phyloP scores from a whole-genome alignment of 2,888 invertebrate species.

The Drosophila prostipennis region DNA sequence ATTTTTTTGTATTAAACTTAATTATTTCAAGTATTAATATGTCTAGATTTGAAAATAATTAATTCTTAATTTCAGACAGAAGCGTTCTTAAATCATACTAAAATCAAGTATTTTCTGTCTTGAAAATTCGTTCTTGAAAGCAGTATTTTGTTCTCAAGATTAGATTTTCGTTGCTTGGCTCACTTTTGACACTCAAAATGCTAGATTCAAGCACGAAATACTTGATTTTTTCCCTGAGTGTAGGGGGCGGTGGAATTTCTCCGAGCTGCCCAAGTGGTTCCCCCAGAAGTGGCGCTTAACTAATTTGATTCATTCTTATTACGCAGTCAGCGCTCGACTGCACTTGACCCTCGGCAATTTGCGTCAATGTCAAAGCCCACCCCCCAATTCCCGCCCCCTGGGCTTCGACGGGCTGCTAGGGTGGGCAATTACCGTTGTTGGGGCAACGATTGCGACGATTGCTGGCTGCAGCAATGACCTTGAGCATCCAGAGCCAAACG shows the following conservation, averaged over 20 bases:
- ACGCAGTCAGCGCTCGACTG: slow-evolving; percentile 45
- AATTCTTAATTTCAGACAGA: too few relatives aligned
- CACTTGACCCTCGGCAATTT: slow-evolving; percentile 75
- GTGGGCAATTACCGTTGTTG: slow-evolving; percentile 28
- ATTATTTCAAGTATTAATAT: too few relatives aligned
- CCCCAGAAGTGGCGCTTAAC: slow-evolving; percentile 38
- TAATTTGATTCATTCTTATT: slow-evolving; percentile 67
- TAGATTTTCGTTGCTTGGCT: too few relatives aligned
- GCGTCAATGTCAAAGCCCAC: slow-evolving; percentile 74
- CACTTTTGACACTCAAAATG: too few relatives aligned
- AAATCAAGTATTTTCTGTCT: too few relatives aligned
- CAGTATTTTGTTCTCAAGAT: too few relatives aligned
- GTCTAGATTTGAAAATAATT: too few relatives aligned
- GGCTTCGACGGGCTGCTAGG: slow-evolving; percentile 4
- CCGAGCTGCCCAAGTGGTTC: slow-evolving; percentile 13
- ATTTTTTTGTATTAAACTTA: too few relatives aligned
- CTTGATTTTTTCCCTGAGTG: too few relatives aligned
- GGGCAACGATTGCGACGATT: slow-evolving; percentile 55
- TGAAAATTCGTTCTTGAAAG: too few relatives aligned
- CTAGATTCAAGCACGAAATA: too few relatives aligned
- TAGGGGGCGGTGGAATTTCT: slow-evolving; percentile 18
- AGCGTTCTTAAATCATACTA: too few relatives aligned
- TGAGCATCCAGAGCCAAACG: slow-evolving; percentile 54
- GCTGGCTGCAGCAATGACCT: slow-evolving; percentile 61
- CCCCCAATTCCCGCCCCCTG: slow-evolving; percentile 1